Percentiles rank a stretch among this genome's conserved stretches.
Evolutionary conservation across 2,888 invertebrate genomes (phyloP).

Genomic region (Protodeltote pygarga): DNA sequence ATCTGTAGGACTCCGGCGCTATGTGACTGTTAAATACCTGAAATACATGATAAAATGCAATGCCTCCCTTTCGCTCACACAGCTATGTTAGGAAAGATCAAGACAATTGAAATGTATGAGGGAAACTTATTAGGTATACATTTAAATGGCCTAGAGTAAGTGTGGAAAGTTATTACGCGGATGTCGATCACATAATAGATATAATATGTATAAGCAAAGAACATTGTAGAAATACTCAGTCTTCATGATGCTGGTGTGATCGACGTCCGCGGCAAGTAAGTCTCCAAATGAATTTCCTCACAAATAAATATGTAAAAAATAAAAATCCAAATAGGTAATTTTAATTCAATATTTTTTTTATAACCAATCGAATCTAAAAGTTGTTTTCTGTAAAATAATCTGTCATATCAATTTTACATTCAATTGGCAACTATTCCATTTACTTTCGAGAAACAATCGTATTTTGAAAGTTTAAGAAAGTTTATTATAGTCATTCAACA

Average conservation of each 20-base stretch:
- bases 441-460: no score
- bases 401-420: no score
- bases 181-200: slow-evolving; percentile 23
- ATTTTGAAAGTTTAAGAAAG: no score
- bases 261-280: slow-evolving; percentile 29
- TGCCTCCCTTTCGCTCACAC: slow-evolving; percentile 68
- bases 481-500: no score
- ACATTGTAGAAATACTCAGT: slow-evolving; percentile 4
- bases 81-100: slow-evolving; percentile 47
- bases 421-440: no score
- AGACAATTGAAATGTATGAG: slow-evolving; percentile 44
- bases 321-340: slow-evolving; percentile 10
- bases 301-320: slow-evolving; percentile 31
- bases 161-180: slow-evolving; percentile 14
- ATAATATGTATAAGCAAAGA: slow-evolving; percentile 1
- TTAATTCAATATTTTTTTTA: slow-evolving; percentile 7
- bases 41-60: slow-evolving; percentile 87
- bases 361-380: no score
- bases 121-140: slow-evolving; percentile 24
- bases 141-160: slow-evolving; percentile 31
- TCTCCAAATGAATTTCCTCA: slow-evolving; percentile 31
- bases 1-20: slow-evolving; percentile 96
- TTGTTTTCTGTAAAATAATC: no score
- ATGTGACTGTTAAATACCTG: slow-evolving; percentile 98
- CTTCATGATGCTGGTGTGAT: slow-evolving; percentile 32